Evolutionary conservation across 1,140 invertebrate species (phyloP).

Genomic region (Eumaeus atala): DNA sequence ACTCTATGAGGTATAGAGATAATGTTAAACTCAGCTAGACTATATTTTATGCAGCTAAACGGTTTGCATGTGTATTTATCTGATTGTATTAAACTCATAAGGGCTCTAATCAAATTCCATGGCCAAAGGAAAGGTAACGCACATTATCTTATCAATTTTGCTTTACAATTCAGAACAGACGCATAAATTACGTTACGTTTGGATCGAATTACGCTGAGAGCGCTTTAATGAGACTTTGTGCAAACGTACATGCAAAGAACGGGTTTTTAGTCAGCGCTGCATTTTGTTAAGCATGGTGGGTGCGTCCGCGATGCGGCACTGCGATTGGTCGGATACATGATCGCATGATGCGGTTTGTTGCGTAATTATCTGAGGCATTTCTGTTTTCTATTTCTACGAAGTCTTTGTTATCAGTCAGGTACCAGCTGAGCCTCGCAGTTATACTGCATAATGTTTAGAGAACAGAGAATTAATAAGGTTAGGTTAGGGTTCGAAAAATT

Average conservation of each 20-base stretch:
- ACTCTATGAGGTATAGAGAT: too few relatives aligned
- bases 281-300: constrained; percentile 21
- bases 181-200: constrained; percentile 4
- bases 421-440: too few relatives aligned
- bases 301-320: constrained; percentile 29
- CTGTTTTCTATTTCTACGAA: neutral
- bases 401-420: neutral
- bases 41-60: too few relatives aligned
- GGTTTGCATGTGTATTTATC: too few relatives aligned
- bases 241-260: neutral
- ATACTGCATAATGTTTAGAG: too few relatives aligned
- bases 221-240: neutral
- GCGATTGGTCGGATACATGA: constrained; percentile 30
- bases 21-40: too few relatives aligned
- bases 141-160: constrained; percentile 1
- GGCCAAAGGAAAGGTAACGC: neutral
- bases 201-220: neutral
- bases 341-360: constrained; percentile 31
- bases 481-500: too few relatives aligned
- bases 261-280: constrained; percentile 9
- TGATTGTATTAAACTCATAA: too few relatives aligned
- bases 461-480: too few relatives aligned
- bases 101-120: too few relatives aligned
- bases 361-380: constrained; percentile 5
- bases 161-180: constrained; percentile 7